phyloP scores from a whole-genome alignment of 2,888 invertebrate genomes.

The Eristalinus sepulchralis region DNA sequence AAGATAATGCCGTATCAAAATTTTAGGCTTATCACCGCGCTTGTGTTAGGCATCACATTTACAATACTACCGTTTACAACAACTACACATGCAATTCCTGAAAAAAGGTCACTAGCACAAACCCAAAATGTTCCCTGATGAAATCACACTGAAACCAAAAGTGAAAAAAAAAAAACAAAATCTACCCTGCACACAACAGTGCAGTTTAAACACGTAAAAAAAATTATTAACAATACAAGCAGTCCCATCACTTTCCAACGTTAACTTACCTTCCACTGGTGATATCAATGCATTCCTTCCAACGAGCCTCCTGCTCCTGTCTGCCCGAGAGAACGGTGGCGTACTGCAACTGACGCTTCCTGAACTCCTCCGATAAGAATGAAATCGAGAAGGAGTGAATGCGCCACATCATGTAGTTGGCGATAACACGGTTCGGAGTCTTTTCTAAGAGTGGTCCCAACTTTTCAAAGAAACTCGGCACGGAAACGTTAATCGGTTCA shows the following conservation, averaged over 20 bases:
- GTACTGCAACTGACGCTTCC: slow-evolving; percentile 90
- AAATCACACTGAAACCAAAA: background rate
- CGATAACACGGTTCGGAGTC: slow-evolving; percentile 86
- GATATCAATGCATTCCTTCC: slow-evolving; percentile 95
- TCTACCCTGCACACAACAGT: background rate
- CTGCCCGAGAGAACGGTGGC: slow-evolving; percentile 91
- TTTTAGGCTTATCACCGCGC: too few relatives aligned
- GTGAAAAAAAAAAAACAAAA: background rate
- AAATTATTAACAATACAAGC: background rate
- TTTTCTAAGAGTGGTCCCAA: slow-evolving; percentile 84
- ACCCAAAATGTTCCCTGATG: background rate
- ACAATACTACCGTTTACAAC: background rate
- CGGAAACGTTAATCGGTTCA: slow-evolving; percentile 92
- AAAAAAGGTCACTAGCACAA: background rate
- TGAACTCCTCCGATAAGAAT: slow-evolving; percentile 89
- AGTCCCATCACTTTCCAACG: background rate
- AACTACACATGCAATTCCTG: background rate
- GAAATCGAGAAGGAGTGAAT: slow-evolving; percentile 90
- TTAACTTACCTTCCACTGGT: slow-evolving; percentile 86
- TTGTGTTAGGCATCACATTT: too few relatives aligned
- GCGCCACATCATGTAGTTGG: slow-evolving; percentile 97
- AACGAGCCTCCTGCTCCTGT: slow-evolving; percentile 91
- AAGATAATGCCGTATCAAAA: too few relatives aligned
- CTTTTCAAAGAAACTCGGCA: slow-evolving; percentile 89
- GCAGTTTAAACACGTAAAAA: background rate